A percentile compares a stretch with the other conserved stretches of the same genome.
These are phyloP conservation scores for Penelope pileata DNA, from an alignment of 2,113 vertebrate genomes.

Conservation along the genomic window DNA sequence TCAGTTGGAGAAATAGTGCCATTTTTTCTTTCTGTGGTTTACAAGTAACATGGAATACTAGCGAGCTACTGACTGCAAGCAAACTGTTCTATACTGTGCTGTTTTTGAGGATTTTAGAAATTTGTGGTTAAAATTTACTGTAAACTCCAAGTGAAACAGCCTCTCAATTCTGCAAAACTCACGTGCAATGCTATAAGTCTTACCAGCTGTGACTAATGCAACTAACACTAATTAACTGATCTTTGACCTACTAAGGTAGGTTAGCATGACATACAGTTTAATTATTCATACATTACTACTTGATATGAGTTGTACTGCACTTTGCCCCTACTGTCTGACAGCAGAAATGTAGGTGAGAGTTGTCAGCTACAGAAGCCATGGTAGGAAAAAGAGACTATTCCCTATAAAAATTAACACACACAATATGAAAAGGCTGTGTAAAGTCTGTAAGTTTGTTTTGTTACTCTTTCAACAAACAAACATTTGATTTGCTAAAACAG, in stretches of 20 bases:
- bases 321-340: neutral
- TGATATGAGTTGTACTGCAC: constrained; percentile 19
- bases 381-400: too few relatives aligned
- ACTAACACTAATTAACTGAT: constrained; percentile 22
- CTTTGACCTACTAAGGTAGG: constrained; percentile 45
- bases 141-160: neutral
- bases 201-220: constrained; percentile 19
- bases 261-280: constrained; percentile 37
- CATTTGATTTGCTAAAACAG: neutral
- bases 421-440: neutral
- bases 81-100: neutral
- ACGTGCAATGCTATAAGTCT: neutral
- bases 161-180: neutral
- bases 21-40: neutral
- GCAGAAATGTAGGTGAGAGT: constrained; percentile 29
- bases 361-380: too few relatives aligned
- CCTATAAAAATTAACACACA: neutral
- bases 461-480: neutral
- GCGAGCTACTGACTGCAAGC: neutral
- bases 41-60: neutral
- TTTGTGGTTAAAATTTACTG: neutral
- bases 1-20: neutral
- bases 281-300: constrained; percentile 49
- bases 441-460: neutral
- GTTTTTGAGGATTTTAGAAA: neutral